These are phyloP conservation scores for Argynnis bischoffii DNA, from an alignment of 2,888 invertebrate species.

Conservation along the genomic window DNA sequence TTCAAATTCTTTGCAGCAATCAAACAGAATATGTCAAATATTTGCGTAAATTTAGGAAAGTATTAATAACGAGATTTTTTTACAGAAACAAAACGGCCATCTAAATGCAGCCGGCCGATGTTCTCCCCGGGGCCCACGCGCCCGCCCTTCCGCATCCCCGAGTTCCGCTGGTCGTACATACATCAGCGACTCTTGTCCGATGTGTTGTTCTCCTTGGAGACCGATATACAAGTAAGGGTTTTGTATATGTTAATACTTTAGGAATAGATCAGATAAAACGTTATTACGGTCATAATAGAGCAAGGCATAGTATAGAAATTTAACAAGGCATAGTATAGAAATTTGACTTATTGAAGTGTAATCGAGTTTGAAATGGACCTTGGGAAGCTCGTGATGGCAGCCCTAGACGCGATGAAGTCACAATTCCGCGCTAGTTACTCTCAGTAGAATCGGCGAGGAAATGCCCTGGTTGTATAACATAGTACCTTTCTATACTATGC, in stretches of 20 bases:
- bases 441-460: slow-evolving; percentile 17
- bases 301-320: too few species aligned
- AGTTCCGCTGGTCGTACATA: slow-evolving; percentile 99
- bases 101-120: slow-evolving; percentile 86
- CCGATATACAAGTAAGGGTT: slow-evolving; percentile 79
- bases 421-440: slow-evolving; percentile 18
- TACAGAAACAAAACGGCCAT: slow-evolving; percentile 79
- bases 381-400: slow-evolving; percentile 13
- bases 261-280: too few species aligned
- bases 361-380: slow-evolving; percentile 25
- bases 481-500: not conserved
- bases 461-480: not conserved
- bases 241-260: too few species aligned
- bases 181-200: slow-evolving; percentile 98
- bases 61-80: not conserved
- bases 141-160: slow-evolving; percentile 98
- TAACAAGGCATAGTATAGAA: too few species aligned
- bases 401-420: slow-evolving; percentile 21
- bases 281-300: too few species aligned
- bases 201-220: slow-evolving; percentile 97
- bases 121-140: slow-evolving; percentile 96
- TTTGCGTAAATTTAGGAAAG: too few species aligned
- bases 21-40: too few species aligned
- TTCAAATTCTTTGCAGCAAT: too few species aligned
- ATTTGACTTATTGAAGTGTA: slow-evolving; percentile 26